phyloP scores from a whole-genome alignment of 1,140 invertebrate species.

The Parapsyche elsis region DNA sequence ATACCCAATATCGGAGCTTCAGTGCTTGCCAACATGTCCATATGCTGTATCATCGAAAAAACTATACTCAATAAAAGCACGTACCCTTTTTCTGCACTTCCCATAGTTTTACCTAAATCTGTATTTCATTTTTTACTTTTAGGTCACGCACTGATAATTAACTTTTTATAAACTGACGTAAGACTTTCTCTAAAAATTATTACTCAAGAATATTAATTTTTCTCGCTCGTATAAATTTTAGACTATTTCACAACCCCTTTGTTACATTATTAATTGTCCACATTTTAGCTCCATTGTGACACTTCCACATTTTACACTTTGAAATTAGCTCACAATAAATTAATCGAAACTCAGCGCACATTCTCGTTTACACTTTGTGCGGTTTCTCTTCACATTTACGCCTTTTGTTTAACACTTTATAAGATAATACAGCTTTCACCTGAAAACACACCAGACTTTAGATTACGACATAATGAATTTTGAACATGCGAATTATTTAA shows the following conservation, averaged over 20 bases:
- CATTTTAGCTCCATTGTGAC: background rate
- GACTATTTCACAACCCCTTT: background rate
- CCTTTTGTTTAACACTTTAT: background rate
- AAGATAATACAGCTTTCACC: background rate
- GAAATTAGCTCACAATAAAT: background rate
- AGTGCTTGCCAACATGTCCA: constrained; percentile 9
- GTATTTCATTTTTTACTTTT: constrained; percentile 3
- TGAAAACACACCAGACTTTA: constrained; percentile 7
- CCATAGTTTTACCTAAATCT: constrained; percentile 1
- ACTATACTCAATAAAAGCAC: background rate
- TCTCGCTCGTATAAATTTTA: background rate
- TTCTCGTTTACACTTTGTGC: background rate
- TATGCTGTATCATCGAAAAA: constrained; percentile 11
- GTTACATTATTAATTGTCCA: background rate
- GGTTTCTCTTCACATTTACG: background rate
- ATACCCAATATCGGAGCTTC: constrained; percentile 5
- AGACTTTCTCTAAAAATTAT: background rate
- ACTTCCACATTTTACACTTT: background rate
- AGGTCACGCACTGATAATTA: background rate
- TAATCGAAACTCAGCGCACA: background rate
- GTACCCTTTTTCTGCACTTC: constrained; percentile 13
- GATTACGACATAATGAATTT: background rate
- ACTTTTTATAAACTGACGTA: constrained; percentile 1
- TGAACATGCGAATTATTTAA: background rate
- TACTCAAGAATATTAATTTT: background rate